These are phyloP conservation scores for Anoura caudifer DNA, from an alignment of 2,113 vertebrate genomes.

Conservation along the genomic window DNA sequence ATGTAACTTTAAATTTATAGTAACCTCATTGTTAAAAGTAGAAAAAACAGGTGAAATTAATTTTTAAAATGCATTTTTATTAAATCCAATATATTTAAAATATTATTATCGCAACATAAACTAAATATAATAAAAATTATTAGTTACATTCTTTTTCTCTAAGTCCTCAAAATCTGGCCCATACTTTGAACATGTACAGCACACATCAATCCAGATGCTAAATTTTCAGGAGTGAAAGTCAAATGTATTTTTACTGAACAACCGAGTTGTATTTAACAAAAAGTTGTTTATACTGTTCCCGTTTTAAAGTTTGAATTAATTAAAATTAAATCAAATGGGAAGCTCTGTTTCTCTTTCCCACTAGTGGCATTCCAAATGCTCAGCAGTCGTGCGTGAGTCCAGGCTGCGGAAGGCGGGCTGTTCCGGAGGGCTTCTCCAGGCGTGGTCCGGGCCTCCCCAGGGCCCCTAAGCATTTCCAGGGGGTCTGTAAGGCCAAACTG, in stretches of 20 bases:
- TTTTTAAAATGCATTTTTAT: conserved; percentile 8
- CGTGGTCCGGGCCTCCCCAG: background rate
- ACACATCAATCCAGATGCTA: background rate
- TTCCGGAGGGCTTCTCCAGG: background rate
- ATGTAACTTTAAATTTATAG: background rate
- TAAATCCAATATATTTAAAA: background rate
- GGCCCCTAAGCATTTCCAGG: background rate
- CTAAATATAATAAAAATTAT: background rate
- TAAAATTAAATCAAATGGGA: background rate
- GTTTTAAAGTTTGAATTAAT: background rate
- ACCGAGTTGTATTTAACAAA: background rate
- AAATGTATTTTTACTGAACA: background rate
- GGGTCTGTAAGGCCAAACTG: background rate
- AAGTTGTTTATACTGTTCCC: background rate
- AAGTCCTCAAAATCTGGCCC: background rate
- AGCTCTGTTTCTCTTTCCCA: background rate
- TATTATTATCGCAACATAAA: background rate
- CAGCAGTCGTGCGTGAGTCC: background rate
- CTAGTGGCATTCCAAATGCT: background rate
- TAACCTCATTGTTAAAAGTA: background rate
- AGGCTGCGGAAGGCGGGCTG: background rate
- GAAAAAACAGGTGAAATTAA: background rate
- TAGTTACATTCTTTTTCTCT: background rate
- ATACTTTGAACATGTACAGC: background rate
- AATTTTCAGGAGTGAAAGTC: background rate